A percentile compares a stretch with the other conserved stretches of the same genome.
Conservation (phyloP, 2,113 vertebrate genomes). For the Lathamus discolor region DNA sequence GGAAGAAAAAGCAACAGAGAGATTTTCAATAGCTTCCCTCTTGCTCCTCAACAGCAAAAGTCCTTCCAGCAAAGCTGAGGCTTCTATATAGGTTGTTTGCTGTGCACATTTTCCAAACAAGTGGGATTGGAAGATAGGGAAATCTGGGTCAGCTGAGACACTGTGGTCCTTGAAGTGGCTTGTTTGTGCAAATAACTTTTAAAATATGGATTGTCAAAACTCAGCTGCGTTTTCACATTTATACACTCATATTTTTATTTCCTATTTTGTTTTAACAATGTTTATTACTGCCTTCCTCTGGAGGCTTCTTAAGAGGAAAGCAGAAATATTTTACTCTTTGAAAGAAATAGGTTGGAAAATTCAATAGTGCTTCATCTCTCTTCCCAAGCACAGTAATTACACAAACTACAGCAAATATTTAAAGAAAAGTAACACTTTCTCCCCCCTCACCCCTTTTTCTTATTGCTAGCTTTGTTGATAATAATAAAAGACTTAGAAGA, state of each 20-base stretch:
- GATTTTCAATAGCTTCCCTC: neutral
- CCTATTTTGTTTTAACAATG: neutral
- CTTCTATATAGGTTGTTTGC: neutral
- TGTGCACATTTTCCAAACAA: neutral
- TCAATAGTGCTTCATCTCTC: neutral
- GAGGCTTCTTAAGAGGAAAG: neutral
- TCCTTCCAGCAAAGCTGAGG: neutral
- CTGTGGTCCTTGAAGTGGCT: neutral
- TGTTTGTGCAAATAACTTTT: neutral
- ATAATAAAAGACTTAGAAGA: neutral
- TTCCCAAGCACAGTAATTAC: conserved; percentile 31
- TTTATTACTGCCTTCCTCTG: conserved; percentile 1
- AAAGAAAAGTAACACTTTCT: neutral
- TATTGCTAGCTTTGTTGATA: neutral
- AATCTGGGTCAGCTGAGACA: neutral
- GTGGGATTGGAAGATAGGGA: neutral
- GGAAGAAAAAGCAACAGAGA: conserved; percentile 14
- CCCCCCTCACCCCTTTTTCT: neutral
- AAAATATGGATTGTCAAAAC: neutral
- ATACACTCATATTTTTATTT: neutral
- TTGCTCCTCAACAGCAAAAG: neutral
- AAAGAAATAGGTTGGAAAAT: conserved; percentile 43
- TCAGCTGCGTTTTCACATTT: neutral
- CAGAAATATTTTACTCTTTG: conserved; percentile 11
- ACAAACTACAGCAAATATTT: conserved; percentile 35